These are phyloP conservation scores for Sebastiscus albofasciatus DNA, from an alignment of 2,797 vertebrate species.

Conservation along the genomic window DNA sequence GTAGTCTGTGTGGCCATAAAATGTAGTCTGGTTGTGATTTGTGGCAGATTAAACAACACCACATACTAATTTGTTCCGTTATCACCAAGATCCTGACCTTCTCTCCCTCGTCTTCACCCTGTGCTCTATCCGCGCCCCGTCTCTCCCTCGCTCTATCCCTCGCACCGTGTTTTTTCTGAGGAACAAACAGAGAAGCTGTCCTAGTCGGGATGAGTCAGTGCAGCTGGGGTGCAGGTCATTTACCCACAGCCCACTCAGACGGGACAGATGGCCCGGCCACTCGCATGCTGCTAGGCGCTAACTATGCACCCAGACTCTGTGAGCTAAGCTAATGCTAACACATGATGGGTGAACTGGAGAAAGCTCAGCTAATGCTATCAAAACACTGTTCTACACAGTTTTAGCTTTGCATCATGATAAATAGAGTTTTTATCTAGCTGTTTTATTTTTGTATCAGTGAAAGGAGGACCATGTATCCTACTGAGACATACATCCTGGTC, in stretches of 20 bases:
- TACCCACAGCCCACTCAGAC: constrained; percentile 74
- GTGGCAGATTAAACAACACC: constrained; percentile 32
- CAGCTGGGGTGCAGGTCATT: constrained; percentile 81
- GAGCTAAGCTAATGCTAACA: constrained; percentile 57
- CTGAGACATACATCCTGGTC: background rate
- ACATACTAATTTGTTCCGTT: constrained; percentile 40
- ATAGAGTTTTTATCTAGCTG: background rate
- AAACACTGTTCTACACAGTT: background rate
- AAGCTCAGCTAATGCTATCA: background rate
- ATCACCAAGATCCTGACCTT: constrained; percentile 54
- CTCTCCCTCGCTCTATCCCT: constrained; percentile 17
- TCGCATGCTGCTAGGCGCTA: constrained; percentile 64
- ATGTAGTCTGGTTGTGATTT: constrained; percentile 28
- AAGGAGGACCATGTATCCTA: background rate
- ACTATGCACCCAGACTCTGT: constrained; percentile 44
- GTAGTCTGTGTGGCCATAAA: constrained; percentile 5
- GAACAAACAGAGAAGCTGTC: constrained; percentile 74
- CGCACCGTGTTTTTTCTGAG: constrained; percentile 53
- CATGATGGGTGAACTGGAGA: background rate
- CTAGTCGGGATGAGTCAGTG: constrained; percentile 75
- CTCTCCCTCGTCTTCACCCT: constrained; percentile 34
- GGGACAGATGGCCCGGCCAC: constrained; percentile 74
- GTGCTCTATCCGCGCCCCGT: background rate
- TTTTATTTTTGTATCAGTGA: background rate
- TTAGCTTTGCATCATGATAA: background rate